A percentile compares a stretch with the other conserved stretches of the same genome.
Conservation (phyloP, 2,113 vertebrate genomes). For the Ondatra zibethicus region DNA sequence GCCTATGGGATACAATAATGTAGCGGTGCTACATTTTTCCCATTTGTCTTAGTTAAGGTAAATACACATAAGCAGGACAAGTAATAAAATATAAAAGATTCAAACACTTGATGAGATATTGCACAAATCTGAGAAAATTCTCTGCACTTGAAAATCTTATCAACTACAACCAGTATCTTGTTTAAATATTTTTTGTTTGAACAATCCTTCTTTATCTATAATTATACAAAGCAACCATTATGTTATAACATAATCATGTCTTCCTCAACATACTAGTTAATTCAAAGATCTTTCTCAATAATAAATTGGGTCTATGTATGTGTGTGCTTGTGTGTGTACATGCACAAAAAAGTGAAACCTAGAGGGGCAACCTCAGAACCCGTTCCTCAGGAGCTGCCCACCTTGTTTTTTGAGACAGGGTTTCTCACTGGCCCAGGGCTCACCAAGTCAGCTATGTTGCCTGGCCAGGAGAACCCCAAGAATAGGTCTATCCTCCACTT, state of each 20-base stretch:
- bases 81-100: constrained; percentile 13
- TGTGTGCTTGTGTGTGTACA: neutral
- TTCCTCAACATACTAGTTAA: constrained; percentile 2
- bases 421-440: neutral
- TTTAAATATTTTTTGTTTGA: constrained; percentile 22
- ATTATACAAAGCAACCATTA: constrained; percentile 33
- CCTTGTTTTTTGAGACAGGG: neutral
- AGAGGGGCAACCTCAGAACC: neutral
- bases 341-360: neutral
- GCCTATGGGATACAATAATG: neutral
- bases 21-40: neutral
- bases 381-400: neutral
- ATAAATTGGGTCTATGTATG: neutral
- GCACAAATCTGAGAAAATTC: neutral
- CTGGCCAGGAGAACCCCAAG: neutral
- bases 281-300: neutral
- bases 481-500: neutral
- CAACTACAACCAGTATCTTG: constrained; percentile 31
- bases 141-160: constrained; percentile 18
- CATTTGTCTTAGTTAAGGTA: constrained; percentile 7
- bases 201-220: constrained; percentile 29
- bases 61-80: constrained; percentile 18
- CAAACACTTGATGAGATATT: neutral
- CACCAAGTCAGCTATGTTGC: neutral
- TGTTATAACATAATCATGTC: neutral